A percentile compares a stretch with the other conserved stretches of the same genome.
Conservation (phyloP, 2,113 vertebrate genomes). For the Boleophthalmus pectinirostris region DNA sequence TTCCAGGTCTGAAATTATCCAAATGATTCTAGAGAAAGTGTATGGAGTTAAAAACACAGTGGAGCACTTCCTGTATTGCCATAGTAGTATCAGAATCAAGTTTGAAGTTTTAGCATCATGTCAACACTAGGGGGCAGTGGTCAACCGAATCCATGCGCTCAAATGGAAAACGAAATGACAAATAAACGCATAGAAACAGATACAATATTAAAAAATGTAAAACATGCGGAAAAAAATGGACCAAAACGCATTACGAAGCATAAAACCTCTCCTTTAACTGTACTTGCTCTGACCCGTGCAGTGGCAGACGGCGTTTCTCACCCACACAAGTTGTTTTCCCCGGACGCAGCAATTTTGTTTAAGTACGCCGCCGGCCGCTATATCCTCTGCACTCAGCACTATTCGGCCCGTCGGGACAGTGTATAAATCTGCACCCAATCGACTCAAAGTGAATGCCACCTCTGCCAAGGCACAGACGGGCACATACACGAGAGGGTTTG, state of each 20-base stretch:
- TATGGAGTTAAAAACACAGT: too few species aligned
- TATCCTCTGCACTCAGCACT: constrained; percentile 59
- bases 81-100: too few species aligned
- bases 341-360: constrained; percentile 62
- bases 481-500: constrained; percentile 26
- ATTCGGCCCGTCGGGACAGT: constrained; percentile 32
- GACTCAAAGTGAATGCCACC: constrained; percentile 61
- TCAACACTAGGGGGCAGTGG: too few species aligned
- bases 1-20: too few species aligned
- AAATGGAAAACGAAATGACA: neutral
- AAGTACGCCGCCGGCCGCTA: constrained; percentile 51
- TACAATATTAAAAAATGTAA: neutral
- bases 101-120: too few species aligned
- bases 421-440: constrained; percentile 68
- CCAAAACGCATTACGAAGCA: neutral
- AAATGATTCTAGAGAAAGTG: too few species aligned
- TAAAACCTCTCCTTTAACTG: neutral
- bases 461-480: constrained; percentile 52
- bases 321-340: constrained; percentile 38
- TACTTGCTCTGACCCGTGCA: constrained; percentile 5
- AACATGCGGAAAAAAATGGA: too few species aligned
- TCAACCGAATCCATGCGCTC: too few species aligned
- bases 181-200: neutral
- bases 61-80: too few species aligned
- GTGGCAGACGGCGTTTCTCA: constrained; percentile 13